Base-by-base conservation (phyloP, 1,140 invertebrate species). In the Littorina saxatilis region DNA sequence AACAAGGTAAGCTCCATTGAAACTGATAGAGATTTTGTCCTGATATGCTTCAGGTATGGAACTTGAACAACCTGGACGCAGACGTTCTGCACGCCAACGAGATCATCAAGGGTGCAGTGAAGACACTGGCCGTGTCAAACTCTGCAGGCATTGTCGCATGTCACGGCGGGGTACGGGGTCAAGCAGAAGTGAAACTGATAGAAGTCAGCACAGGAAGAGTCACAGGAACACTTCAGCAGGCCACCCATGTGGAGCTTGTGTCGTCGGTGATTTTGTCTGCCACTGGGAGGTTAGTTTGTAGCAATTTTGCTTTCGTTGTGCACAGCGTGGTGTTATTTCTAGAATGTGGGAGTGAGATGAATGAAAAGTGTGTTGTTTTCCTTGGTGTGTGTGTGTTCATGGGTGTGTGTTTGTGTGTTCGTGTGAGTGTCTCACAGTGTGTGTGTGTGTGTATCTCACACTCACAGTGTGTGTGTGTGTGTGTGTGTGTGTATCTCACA, bases 11-110 rank as follows among this genome's bases (percentile, higher is more conserved):
- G n/a, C n/a, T n/a, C n/a, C n/a, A n/a, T n/a, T n/a, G n/a, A n/a
- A n/a, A n/a, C n/a, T n/a, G n/a, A n/a, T n/a, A n/a, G n/a, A n/a
- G n/a, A n/a, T n/a, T n/a, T n/a, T n/a, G n/a, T n/a, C n/a, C n/a
- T n/a, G n/a, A n/a, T n/a, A n/a, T n/a, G n/a, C n/a, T n/a, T 47
- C 35, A 81, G 79, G 89, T 90, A 7, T 91, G 91, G 91, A 87
- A 90, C 74, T 75, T 91, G 4, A 81, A 89, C 73, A 90, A 90
- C 78, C 81, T 91, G 13, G 87, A 88, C 73, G 79, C 83, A n/a
- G 84, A 89, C 61, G 85, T 87, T 40, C 80, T 86, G 0, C 87
- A 89, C 72, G 75, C 84, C 0, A 87, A 87, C 32, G 83, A 88
- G 74, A 83, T 89, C 74, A 81, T 88, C 58, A 84, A 81, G 13